Conservation (phyloP, 2,888 invertebrate genomes). For the Barypeithes pellucidus region DNA sequence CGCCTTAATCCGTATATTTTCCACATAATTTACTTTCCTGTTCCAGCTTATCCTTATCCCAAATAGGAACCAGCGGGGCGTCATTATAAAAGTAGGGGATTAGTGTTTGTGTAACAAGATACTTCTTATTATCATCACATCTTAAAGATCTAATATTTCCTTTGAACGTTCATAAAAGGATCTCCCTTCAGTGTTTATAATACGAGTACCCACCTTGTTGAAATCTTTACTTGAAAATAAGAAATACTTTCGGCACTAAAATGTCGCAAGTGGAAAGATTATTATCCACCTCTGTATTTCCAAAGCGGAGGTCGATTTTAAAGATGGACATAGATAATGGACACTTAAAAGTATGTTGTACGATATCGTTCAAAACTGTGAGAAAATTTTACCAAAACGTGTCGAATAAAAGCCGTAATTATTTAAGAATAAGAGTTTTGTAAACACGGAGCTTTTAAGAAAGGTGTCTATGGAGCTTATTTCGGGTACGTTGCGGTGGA, state of each 20-base stretch:
- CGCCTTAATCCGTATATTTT: no score
- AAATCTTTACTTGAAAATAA: constrained; percentile 28
- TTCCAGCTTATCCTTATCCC: not conserved
- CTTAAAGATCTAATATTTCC: constrained; percentile 62
- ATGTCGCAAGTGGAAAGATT: constrained; percentile 23
- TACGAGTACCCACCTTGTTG: constrained; percentile 5
- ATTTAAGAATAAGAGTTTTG: constrained; percentile 18
- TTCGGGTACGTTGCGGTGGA: constrained; percentile 11
- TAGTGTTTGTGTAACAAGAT: constrained; percentile 60
- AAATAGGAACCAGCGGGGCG: constrained; percentile 23
- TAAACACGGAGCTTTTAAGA: constrained; percentile 11
- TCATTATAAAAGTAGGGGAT: constrained; percentile 38
- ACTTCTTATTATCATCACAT: constrained; percentile 59
- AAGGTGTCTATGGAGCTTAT: constrained; percentile 26
- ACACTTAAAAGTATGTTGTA: constrained; percentile 7
- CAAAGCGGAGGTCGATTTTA: not conserved
- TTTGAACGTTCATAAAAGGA: constrained; percentile 64
- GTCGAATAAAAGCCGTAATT: constrained; percentile 23
- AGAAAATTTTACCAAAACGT: constrained; percentile 31
- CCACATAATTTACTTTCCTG: constrained; percentile 3
- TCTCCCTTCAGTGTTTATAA: constrained; percentile 50
- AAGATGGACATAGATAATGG: constrained; percentile 4
- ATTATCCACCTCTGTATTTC: constrained; percentile 23
- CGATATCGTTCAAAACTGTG: constrained; percentile 29
- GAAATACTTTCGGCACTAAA: constrained; percentile 14